Evolutionary conservation across 2,888 invertebrate genomes (phyloP).

Genomic region (Plemyria rubiginata): DNA sequence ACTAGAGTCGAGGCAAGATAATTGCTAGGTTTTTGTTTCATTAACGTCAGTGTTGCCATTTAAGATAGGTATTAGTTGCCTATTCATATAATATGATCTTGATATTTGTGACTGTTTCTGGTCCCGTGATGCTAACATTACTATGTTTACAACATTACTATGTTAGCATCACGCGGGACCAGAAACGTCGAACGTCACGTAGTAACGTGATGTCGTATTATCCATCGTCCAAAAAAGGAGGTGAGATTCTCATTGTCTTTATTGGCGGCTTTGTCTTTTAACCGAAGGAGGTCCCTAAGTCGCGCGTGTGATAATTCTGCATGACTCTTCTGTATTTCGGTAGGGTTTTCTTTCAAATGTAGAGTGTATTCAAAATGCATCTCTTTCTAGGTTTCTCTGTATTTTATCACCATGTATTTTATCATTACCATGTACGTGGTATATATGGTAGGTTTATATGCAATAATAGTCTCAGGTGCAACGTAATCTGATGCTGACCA

Average conservation of each 20-base stretch:
- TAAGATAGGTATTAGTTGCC: background rate
- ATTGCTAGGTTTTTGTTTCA: conserved; percentile 21
- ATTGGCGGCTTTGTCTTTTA: background rate
- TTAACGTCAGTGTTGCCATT: conserved; percentile 14
- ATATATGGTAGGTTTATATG: background rate
- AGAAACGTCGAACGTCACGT: too few species aligned
- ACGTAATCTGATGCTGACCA: conserved; percentile 56
- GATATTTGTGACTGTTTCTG: conserved; percentile 4
- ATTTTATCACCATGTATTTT: too few species aligned
- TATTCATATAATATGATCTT: background rate
- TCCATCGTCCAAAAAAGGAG: background rate
- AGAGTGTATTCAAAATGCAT: too few species aligned
- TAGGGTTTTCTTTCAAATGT: too few species aligned
- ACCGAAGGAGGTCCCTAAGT: too few species aligned
- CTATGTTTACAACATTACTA: too few species aligned
- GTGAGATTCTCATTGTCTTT: background rate
- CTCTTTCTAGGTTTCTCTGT: too few species aligned
- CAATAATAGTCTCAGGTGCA: conserved; percentile 45
- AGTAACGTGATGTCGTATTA: background rate
- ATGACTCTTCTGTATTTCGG: too few species aligned
- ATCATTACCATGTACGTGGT: too few species aligned
- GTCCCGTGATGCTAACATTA: background rate
- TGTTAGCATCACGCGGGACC: too few species aligned
- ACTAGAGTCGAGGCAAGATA: conserved; percentile 15
- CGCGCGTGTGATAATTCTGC: too few species aligned